Percentiles rank a stretch among this genome's conserved stretches.
phyloP scores from a whole-genome alignment of 2,888 invertebrate species.

The Tenthredo notha region DNA sequence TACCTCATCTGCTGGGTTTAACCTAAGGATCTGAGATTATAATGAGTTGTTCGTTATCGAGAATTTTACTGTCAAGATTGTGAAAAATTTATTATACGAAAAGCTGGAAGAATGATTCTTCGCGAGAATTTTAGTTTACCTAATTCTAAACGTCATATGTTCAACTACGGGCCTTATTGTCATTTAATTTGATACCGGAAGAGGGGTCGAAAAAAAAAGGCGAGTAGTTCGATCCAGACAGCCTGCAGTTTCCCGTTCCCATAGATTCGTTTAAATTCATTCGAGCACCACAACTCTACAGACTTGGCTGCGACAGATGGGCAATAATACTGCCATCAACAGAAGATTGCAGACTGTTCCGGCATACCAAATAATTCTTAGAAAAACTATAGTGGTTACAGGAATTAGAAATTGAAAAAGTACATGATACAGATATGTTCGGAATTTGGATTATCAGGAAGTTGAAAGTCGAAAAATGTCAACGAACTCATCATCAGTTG shows the following conservation, averaged over 20 bases:
- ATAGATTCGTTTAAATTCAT: conserved; percentile 36
- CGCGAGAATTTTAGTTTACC: not conserved
- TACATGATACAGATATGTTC: not conserved
- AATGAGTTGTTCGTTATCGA: not conserved
- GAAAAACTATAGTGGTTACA: not conserved
- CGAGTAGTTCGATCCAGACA: not conserved
- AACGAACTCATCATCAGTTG: not conserved
- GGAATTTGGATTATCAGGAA: not conserved
- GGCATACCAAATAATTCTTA: not conserved
- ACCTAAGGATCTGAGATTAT: not conserved
- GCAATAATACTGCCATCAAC: conserved; percentile 45
- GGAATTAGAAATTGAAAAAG: not conserved
- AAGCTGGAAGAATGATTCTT: not conserved
- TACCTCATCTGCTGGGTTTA: not conserved
- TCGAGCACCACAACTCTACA: conserved; percentile 20
- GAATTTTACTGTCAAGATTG: not conserved
- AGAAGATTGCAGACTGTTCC: conserved; percentile 7
- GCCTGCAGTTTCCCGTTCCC: not conserved
- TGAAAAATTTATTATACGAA: not conserved
- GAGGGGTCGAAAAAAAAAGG: not conserved
- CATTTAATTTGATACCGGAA: conserved; percentile 5
- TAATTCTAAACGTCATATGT: not conserved
- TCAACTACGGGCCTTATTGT: not conserved
- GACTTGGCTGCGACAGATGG: conserved; percentile 42
- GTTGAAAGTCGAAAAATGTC: not conserved